Base-by-base conservation (phyloP, 2,113 vertebrate genomes). In the Caretta caretta region DNA sequence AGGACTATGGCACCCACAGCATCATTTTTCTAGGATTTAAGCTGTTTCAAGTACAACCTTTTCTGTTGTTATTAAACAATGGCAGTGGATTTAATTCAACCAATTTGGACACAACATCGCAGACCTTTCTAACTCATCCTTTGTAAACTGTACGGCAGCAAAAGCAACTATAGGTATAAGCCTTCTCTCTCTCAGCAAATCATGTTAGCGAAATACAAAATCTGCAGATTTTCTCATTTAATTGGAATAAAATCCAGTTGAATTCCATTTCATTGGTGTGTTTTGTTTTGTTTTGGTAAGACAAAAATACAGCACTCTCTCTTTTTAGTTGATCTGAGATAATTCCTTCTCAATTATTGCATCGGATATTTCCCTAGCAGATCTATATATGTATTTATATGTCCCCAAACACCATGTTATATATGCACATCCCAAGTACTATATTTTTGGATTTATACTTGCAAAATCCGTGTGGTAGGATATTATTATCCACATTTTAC, bases 281-380 rank as follows among this genome's bases (percentile, higher is more conserved):
- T 79, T 89, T 16, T 94, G 57, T 85, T 48, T 42, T 82, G 82
- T 88, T 91, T 91, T 78, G 85, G 59, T 49, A 96, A 93, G 76
- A 88, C 85, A 89, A 90, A 97, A 56, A 75, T 50, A 80, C 51
- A 48, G 59, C 53, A 59, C 93, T 94, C 92, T 91, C 53, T 91
- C 53, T 59, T 95, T 96, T 95, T 93, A 95, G 94, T 96, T 92
- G 79, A 76, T 95, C 92, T 93, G 85, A 91, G 54, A 19, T 91
- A 89, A 97, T 87, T 93, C 46, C 69, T 38, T 95, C 87, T 85
- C 92, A 91, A 50, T 62, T 90, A 86, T 85, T 96, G 86, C 82
- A 83, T 59, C 89, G 96, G 79, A 84, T 92, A 88, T 93, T 97
- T 96, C 65, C 88, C 86, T 85, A 69, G 65, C 53, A 97, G 94